Percentiles rank a stretch among this genome's conserved stretches.
phyloP scores from a whole-genome alignment of 2,888 invertebrate species.

The Dioctria rufipes region DNA sequence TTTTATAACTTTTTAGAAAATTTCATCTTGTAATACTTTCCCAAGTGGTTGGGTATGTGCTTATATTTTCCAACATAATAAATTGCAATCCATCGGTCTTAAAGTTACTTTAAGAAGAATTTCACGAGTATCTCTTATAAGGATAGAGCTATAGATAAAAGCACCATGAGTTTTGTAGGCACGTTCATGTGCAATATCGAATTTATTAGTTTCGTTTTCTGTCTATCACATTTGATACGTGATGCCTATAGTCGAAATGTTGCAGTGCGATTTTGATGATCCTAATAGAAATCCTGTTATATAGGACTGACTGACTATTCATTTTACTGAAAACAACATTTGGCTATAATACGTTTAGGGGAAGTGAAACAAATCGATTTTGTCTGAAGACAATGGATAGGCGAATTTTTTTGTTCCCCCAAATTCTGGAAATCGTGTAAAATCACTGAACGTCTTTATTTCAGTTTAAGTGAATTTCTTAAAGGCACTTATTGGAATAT shows the following conservation, averaged over 20 bases:
- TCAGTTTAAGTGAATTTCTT: too few relatives aligned
- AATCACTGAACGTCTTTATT: not conserved
- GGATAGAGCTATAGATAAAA: not conserved
- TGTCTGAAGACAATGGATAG: constrained; percentile 19
- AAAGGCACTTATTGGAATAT: too few relatives aligned
- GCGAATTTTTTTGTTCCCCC: constrained; percentile 1
- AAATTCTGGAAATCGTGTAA: not conserved
- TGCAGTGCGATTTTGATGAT: constrained; percentile 43
- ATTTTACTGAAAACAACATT: constrained; percentile 33
- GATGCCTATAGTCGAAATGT: constrained; percentile 43
- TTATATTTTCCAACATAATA: constrained; percentile 13
- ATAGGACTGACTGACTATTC: not conserved
- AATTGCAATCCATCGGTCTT: constrained; percentile 36
- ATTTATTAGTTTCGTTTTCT: constrained; percentile 59
- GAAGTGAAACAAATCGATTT: constrained; percentile 29
- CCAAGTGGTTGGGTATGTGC: not conserved
- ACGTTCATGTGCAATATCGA: constrained; percentile 57
- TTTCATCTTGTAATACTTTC: constrained; percentile 18
- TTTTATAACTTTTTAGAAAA: constrained; percentile 20
- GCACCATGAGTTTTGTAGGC: constrained; percentile 32
- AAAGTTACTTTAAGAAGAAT: constrained; percentile 28
- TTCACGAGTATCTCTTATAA: not conserved
- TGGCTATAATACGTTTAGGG: constrained; percentile 31
- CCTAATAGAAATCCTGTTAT: constrained; percentile 45
- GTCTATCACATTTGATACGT: constrained; percentile 59